Evolutionary conservation across 2,797 vertebrate species (phyloP).

Genomic region (Sebastes baramenuke): DNA sequence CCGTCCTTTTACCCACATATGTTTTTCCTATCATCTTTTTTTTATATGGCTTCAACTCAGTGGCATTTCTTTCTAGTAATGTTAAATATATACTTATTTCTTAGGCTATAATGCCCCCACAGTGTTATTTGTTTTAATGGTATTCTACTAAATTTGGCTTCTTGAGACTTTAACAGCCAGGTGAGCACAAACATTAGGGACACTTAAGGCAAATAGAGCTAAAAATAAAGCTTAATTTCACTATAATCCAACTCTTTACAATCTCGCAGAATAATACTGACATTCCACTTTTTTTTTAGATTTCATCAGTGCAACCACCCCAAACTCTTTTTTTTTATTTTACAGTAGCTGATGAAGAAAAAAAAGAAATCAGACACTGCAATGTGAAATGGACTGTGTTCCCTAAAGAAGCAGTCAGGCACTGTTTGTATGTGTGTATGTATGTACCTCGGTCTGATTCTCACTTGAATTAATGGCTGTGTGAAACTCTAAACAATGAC

Average conservation of each 20-base stretch:
- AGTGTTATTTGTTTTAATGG: slow-evolving; percentile 24
- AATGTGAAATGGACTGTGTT: slow-evolving; percentile 59
- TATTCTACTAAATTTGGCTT: slow-evolving; percentile 36
- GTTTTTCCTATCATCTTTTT: slow-evolving; percentile 28
- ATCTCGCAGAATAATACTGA: slow-evolving; percentile 69
- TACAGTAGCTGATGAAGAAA: slow-evolving; percentile 59
- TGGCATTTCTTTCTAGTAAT: slow-evolving; percentile 42
- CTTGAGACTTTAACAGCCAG: slow-evolving; percentile 48
- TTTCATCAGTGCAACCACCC: slow-evolving; percentile 36
- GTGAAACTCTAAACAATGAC: slow-evolving; percentile 82
- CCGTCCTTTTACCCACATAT: slow-evolving; percentile 38
- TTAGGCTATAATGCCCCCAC: slow-evolving; percentile 53
- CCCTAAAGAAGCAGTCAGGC: slow-evolving; percentile 71
- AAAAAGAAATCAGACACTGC: slow-evolving; percentile 56
- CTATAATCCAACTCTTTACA: slow-evolving; percentile 20
- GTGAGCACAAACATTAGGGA: slow-evolving; percentile 44
- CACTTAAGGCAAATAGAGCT: slow-evolving; percentile 15
- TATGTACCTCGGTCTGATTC: slow-evolving; percentile 67
- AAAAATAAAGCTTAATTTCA: slow-evolving; percentile 31
- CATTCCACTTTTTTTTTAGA: slow-evolving; percentile 43
- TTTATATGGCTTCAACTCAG: slow-evolving; percentile 68
- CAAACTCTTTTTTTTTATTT: slow-evolving; percentile 19
- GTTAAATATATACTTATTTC: slow-evolving; percentile 8
- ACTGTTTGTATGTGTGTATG: slow-evolving; percentile 72
- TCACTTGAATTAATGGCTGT: slow-evolving; percentile 74